These are phyloP conservation scores for Bufo gargarizans DNA, from an alignment of 2,113 vertebrate species.

Conservation along the genomic window DNA sequence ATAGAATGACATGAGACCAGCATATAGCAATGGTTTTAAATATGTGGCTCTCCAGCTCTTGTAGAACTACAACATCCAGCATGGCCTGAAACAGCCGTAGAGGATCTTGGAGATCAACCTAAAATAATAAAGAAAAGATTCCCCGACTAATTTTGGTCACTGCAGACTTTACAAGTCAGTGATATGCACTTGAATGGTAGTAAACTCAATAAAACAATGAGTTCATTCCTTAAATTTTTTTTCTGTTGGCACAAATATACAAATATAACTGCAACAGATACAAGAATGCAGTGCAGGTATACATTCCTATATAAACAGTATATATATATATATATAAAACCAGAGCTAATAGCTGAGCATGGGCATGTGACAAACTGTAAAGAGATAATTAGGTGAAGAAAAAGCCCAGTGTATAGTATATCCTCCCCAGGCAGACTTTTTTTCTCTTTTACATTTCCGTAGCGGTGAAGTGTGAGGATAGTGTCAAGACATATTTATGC, in stretches of 20 bases:
- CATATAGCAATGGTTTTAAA: background rate
- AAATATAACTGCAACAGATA: background rate
- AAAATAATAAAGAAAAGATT: background rate
- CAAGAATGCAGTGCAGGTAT: too few species aligned
- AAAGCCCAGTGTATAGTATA: constrained; percentile 3
- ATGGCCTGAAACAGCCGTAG: background rate
- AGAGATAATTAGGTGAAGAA: constrained; percentile 27
- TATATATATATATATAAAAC: too few species aligned
- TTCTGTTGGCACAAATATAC: background rate
- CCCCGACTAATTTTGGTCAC: background rate
- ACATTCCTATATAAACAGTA: too few species aligned
- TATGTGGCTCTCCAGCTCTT: background rate
- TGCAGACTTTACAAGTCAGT: background rate
- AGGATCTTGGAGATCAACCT: background rate
- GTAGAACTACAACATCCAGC: background rate
- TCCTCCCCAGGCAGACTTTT: background rate
- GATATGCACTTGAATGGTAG: too few species aligned
- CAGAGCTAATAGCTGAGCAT: background rate
- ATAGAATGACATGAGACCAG: background rate
- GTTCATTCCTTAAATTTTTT: background rate
- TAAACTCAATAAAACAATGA: background rate
- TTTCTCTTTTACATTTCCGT: background rate
- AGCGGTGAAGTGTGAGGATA: constrained; percentile 15
- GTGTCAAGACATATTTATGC: constrained; percentile 31
- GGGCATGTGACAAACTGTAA: background rate